Base-by-base conservation (phyloP, 2,888 invertebrate species). In the Cataglyphis livida region DNA sequence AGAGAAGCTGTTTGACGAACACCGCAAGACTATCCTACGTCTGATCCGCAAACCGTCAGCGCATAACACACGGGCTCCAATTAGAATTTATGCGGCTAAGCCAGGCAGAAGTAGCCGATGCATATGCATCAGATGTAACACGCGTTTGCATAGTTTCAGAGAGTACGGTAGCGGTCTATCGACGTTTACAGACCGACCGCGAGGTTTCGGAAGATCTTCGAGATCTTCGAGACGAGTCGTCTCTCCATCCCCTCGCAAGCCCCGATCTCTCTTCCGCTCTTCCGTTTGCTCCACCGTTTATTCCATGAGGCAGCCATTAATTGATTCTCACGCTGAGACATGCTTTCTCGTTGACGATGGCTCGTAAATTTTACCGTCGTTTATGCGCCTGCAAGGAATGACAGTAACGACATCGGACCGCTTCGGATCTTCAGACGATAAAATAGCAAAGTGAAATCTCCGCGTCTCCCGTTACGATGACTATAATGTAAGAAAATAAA, bases 91-190 rank as follows among this genome's bases (percentile, higher is more conserved):
- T 86, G 83, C 88, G 74, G 82, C 74, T 85, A 85, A 89, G 85
- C 90, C 88, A 84, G 82, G 84, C 85, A 83, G 85, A 88, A 90
- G 86, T 87, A 87, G 88, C 82, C 88, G 86, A 91, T 92, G 90
- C 92, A 91, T 92, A 91, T 91, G 91, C 91, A 91, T 91, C 85
- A 85, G 84, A 85, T 82, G 86, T 91, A 86, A 88, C 87, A 88
- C 87, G 86, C 89, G 90, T 91, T 91, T 90, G 85, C 90, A 88
- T 86, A 85, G 87, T 85, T 86, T 86, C 83, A 64, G 82, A n/a
- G 18, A 15, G n/a, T 12, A n/a, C 25, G 25, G 18, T 38, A 12
- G 74, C 82, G 85, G 81, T 81, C 83, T 85, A 44, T 83, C 83
- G 79, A 35, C 78, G 86, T 87, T 89, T 85, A 74, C 85, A 82